A percentile compares a stretch with the other conserved stretches of the same genome.
These are phyloP conservation scores for Cirrhinus mrigala DNA, from an alignment of 2,797 vertebrate species.

Conservation along the genomic window DNA sequence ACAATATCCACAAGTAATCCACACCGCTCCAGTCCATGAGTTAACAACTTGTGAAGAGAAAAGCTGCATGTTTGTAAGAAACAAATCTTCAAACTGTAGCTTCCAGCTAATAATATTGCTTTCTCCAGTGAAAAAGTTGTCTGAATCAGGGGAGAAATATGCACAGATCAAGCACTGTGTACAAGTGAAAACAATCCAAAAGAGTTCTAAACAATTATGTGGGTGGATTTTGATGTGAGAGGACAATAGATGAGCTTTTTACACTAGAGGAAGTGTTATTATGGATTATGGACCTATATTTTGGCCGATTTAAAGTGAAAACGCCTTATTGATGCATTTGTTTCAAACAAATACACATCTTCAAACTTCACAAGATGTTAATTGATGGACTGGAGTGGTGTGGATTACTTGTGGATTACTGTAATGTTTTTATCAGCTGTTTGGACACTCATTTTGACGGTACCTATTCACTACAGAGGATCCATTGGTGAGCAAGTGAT, in stretches of 20 bases:
- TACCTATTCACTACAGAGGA: not conserved
- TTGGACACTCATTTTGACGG: not conserved
- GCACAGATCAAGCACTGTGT: not conserved
- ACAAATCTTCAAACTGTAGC: not conserved
- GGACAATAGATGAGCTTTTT: not conserved
- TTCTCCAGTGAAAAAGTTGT: not conserved
- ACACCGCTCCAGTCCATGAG: not conserved
- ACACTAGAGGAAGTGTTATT: not conserved
- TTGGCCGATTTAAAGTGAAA: not conserved
- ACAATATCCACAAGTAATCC: not conserved
- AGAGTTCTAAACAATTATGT: not conserved
- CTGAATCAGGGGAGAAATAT: not conserved
- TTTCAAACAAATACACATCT: not conserved
- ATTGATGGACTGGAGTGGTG: not conserved
- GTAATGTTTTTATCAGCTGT: not conserved
- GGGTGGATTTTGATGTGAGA: not conserved
- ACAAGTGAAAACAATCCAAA: not conserved
- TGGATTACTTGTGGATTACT: not conserved
- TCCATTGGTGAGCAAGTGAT: not conserved
- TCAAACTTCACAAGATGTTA: not conserved
- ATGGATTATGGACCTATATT: not conserved
- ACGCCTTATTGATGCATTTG: not conserved
- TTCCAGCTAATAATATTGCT: not conserved
- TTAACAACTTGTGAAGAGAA: not conserved
- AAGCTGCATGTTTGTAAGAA: not conserved